Percentiles rank a stretch among this genome's conserved stretches.
Conservation (phyloP, 2,888 invertebrate genomes). For the Arctia plantaginis region DNA sequence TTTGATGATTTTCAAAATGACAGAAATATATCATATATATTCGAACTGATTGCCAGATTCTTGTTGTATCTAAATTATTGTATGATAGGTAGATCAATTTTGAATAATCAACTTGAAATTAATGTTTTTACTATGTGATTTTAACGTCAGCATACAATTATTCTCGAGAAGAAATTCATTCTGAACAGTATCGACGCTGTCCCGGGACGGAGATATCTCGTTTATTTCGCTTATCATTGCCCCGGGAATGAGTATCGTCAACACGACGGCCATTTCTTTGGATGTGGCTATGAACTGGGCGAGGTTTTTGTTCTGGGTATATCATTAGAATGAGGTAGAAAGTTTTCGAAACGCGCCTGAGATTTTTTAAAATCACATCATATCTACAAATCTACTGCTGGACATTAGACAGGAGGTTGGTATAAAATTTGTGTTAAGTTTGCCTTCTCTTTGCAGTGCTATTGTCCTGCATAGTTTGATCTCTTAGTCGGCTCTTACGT, state of each 20-base stretch:
- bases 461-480: too few relatives aligned
- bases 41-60: too few relatives aligned
- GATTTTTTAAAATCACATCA: too few relatives aligned
- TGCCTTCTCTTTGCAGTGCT: too few relatives aligned
- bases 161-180: slow-evolving; percentile 56
- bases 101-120: slow-evolving; percentile 30
- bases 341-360: neutral
- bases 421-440: too few relatives aligned
- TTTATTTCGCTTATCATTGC: slow-evolving; percentile 77
- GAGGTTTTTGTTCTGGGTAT: slow-evolving; percentile 9
- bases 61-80: too few relatives aligned
- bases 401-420: too few relatives aligned
- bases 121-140: slow-evolving; percentile 24
- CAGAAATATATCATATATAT: too few relatives aligned
- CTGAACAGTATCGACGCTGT: slow-evolving; percentile 61
- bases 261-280: slow-evolving; percentile 69
- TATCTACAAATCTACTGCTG: too few relatives aligned
- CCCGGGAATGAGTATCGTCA: slow-evolving; percentile 70
- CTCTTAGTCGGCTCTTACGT: too few relatives aligned
- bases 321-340: neutral
- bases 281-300: slow-evolving; percentile 48
- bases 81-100: neutral
- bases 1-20: too few relatives aligned
- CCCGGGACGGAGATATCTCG: slow-evolving; percentile 70
- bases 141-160: slow-evolving; percentile 48